Conservation (phyloP, 2,113 vertebrate genomes). For the Muntiacus muntjak region DNA sequence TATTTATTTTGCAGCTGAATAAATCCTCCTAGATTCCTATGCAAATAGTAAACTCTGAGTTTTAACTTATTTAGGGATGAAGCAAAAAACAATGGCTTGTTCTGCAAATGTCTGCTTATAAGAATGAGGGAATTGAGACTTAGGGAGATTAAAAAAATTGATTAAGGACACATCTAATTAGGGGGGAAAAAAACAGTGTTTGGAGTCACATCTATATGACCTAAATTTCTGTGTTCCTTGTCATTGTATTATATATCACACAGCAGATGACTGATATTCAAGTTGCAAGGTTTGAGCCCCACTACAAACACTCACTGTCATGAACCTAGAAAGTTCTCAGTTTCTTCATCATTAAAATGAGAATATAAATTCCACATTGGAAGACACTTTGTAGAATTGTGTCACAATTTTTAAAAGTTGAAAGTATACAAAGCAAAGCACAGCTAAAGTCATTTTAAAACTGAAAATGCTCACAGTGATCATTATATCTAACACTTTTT, state of each 20-base stretch:
- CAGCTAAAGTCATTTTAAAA: not conserved
- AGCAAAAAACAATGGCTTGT: not conserved
- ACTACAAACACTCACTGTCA: not conserved
- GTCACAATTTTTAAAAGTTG: not conserved
- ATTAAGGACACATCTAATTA: not conserved
- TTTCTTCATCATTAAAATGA: not conserved
- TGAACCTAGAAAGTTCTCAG: not conserved
- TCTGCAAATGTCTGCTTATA: not conserved
- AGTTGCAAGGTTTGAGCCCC: not conserved
- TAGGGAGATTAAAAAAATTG: not conserved
- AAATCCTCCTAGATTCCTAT: conserved; percentile 18
- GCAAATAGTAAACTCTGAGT: conserved; percentile 28
- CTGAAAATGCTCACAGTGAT: not conserved
- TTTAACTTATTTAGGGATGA: not conserved
- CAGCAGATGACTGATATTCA: not conserved
- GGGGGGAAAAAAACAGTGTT: not conserved
- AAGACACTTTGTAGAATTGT: not conserved
- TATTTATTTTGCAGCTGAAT: conserved; percentile 34
- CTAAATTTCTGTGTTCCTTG: not conserved
- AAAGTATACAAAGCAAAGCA: not conserved
- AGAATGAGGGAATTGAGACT: not conserved
- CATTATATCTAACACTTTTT: not conserved
- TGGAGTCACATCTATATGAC: not conserved
- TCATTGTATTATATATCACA: not conserved
- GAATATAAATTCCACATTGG: not conserved